Evolutionary conservation across 2,888 invertebrate genomes (phyloP).

Genomic region (Spicauda simplicius): DNA sequence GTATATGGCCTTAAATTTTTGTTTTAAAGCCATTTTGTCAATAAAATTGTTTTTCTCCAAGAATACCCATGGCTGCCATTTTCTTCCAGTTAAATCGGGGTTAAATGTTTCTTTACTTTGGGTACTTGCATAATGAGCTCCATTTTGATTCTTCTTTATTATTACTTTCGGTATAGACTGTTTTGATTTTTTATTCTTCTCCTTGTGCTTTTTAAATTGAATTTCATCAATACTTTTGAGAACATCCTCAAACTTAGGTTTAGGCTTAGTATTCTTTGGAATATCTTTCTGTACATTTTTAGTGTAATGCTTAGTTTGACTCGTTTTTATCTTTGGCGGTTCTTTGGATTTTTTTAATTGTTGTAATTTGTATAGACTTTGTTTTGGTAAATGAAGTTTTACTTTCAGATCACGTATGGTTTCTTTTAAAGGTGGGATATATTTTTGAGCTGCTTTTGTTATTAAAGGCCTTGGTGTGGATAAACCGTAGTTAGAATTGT

Average conservation of each 20-base stretch:
- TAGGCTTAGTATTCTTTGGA: conserved; percentile 73
- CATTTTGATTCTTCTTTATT: conserved; percentile 77
- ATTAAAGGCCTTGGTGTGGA: conserved; percentile 62
- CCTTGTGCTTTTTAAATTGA: conserved; percentile 72
- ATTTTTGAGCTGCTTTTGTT: conserved; percentile 81
- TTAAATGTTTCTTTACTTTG: conserved; percentile 58
- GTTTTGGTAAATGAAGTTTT: conserved; percentile 73
- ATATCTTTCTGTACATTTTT: conserved; percentile 49
- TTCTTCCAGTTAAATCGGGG: conserved; percentile 78
- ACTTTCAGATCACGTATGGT: conserved; percentile 72
- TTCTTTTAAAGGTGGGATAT: conserved; percentile 77
- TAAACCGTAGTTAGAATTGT: conserved; percentile 50
- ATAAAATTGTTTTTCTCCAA: conserved; percentile 74
- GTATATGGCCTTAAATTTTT: conserved; percentile 70
- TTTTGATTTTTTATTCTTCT: conserved; percentile 68
- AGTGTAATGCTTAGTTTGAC: conserved; percentile 48
- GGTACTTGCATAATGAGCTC: conserved; percentile 78
- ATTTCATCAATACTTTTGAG: conserved; percentile 81
- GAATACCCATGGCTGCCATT: conserved; percentile 83
- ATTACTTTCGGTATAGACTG: conserved; percentile 76
- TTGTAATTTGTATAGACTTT: conserved; percentile 72
- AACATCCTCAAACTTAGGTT: conserved; percentile 82
- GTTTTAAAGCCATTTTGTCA: conserved; percentile 75
- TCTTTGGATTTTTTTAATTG: conserved; percentile 72
- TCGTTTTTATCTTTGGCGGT: conserved; percentile 56